Base-by-base conservation (phyloP, 2,797 vertebrate genomes). In the Liparis tanakae region DNA sequence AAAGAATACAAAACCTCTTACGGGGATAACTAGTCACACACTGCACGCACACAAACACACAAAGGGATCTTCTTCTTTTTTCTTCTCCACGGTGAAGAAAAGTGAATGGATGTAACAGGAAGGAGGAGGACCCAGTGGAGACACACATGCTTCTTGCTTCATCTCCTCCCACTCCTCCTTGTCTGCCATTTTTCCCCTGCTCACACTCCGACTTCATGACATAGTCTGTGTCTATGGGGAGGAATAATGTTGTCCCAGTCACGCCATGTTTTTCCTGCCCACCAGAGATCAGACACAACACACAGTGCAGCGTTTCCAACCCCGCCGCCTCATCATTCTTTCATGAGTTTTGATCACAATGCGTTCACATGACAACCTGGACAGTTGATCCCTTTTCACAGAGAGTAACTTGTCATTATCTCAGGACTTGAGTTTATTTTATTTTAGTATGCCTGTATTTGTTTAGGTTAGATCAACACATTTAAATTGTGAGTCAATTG, bases 91-190 rank as follows among this genome's bases (percentile, higher is more conserved):
- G 39, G 85, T 85, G 88, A 88, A 80, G 89, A 91, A 87, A 89
- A 89, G 89, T 92, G 91, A 93, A 91, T 92, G 90, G 89, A 91
- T 92, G 88, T 74, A 85, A 87, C 90, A 92, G 90, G 87, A 89
- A 92, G 87, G 88, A 91, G 89, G 89, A 89, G 91, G 90, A 87
- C 84, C 90, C 92, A 88, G 78, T 37, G 85, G 85, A 89, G 87
- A 91, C 81, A 86, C 85, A 87, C 88, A 88, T 88, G 87, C 81
- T 85, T 86, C 86, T 89, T 79, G 86, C 89, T 89, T 92, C 90
- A 89, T 91, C 91, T 90, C 89, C 89, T 88, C 87, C 89, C 82
- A 79, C 86, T 86, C 83, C 82, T 91, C 74, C 84, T 81, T 68
- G 80, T 88, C 86, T 86, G 78, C 86, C 82, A 70, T 85, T 88